Conservation (phyloP, 2,113 vertebrate species). For the Alaudala cheleensis region DNA sequence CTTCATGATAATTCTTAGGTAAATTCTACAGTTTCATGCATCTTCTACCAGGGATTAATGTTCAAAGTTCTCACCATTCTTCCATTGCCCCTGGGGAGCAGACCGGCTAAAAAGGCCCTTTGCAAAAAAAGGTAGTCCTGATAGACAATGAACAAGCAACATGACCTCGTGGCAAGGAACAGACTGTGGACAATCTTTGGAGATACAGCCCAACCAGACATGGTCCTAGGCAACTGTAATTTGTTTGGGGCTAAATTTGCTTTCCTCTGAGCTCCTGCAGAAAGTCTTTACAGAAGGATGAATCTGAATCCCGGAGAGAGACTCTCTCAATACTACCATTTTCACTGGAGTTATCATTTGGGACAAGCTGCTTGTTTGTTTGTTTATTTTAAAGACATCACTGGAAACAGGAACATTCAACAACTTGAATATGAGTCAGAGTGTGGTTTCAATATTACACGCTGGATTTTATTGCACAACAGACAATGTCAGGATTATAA, state of each 20-base stretch:
- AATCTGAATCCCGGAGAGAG: background rate
- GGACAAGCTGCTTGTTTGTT: background rate
- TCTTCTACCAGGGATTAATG: background rate
- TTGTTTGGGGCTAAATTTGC: background rate
- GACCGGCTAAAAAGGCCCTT: background rate
- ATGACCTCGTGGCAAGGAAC: background rate
- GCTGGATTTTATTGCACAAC: background rate
- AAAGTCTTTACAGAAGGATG: background rate
- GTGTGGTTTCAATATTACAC: background rate
- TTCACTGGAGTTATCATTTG: background rate
- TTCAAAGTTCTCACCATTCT: background rate
- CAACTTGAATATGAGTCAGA: background rate
- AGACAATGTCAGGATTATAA: background rate
- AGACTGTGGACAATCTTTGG: background rate
- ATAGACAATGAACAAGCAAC: background rate
- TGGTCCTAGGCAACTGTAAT: background rate
- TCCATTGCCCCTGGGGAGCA: fast-evolving
- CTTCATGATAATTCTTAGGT: background rate
- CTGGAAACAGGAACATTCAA: background rate
- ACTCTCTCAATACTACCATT: background rate
- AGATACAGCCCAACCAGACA: background rate
- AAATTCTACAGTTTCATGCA: background rate
- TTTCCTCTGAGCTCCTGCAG: background rate
- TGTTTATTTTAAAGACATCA: background rate
- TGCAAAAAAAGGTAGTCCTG: background rate